Conservation (phyloP, 2,113 vertebrate genomes). For the Bubo bubo region DNA sequence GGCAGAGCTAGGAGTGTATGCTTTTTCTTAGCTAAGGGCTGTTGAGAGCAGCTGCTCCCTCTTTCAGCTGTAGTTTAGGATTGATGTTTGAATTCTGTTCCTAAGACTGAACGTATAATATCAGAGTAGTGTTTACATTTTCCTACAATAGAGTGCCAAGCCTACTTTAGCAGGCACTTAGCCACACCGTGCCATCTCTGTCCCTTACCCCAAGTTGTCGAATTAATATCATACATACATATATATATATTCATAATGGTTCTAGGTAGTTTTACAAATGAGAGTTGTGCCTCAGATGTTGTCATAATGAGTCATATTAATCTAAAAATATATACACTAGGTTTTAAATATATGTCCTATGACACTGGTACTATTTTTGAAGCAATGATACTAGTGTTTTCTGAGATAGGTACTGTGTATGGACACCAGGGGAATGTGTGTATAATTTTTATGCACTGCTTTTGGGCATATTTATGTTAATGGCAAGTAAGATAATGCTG, state of each 20-base stretch:
- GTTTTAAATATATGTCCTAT: neutral
- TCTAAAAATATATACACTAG: constrained; percentile 50
- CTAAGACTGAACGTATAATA: neutral
- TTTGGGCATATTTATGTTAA: constrained; percentile 63
- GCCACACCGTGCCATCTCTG: neutral
- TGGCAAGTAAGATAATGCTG: constrained; percentile 56
- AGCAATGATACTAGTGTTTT: constrained; percentile 17
- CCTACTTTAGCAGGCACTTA: neutral
- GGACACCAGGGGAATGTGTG: neutral
- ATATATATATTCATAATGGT: neutral
- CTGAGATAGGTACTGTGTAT: neutral
- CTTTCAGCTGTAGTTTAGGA: neutral
- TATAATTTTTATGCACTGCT: constrained; percentile 38
- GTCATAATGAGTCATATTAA: neutral
- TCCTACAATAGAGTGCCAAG: neutral
- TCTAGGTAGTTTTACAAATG: neutral
- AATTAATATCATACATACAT: neutral
- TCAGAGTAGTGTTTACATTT: neutral
- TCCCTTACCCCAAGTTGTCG: neutral
- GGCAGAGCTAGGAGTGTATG: neutral
- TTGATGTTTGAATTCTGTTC: neutral
- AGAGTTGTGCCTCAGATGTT: neutral
- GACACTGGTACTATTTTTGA: constrained; percentile 49
- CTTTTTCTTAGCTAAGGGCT: neutral
- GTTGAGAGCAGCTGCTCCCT: neutral